A percentile compares a stretch with the other conserved stretches of the same genome.
These are phyloP conservation scores for Melanotaenia nigrans DNA, from an alignment of 2,797 vertebrate genomes.

Conservation along the genomic window DNA sequence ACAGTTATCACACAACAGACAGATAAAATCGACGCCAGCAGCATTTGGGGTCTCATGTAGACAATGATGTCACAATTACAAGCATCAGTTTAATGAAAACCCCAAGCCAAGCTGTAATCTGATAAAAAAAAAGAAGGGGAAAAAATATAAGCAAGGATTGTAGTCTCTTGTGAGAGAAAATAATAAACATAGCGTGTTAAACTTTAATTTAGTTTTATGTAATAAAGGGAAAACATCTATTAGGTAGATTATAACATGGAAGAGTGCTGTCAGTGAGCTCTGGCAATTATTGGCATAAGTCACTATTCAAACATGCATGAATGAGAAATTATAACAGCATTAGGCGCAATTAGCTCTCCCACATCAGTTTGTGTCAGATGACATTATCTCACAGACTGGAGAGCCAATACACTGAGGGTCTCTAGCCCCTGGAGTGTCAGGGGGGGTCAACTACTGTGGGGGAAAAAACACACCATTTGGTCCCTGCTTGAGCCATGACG, in stretches of 20 bases:
- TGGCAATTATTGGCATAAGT: constrained; percentile 75
- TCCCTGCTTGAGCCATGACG: constrained; percentile 48
- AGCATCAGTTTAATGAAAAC: constrained; percentile 52
- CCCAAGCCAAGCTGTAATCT: not conserved
- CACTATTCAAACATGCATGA: constrained; percentile 80
- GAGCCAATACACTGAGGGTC: constrained; percentile 58
- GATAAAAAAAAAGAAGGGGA: no score
- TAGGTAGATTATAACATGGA: constrained; percentile 62
- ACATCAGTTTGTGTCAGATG: constrained; percentile 76
- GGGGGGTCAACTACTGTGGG: constrained; percentile 69
- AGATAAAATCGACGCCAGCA: constrained; percentile 60
- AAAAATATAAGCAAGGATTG: constrained; percentile 31
- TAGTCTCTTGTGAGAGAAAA: constrained; percentile 49
- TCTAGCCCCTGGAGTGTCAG: constrained; percentile 47
- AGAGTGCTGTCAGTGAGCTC: constrained; percentile 47
- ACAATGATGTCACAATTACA: constrained; percentile 69
- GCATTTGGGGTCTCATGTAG: constrained; percentile 32
- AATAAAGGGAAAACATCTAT: constrained; percentile 57
- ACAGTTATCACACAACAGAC: constrained; percentile 58
- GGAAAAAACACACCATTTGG: constrained; percentile 42
- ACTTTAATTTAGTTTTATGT: constrained; percentile 58
- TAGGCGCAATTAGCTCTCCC: constrained; percentile 76
- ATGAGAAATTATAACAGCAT: constrained; percentile 79
- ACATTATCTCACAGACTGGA: constrained; percentile 73
- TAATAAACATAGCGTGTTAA: constrained; percentile 52